phyloP scores from a whole-genome alignment of 2,797 vertebrate species.

The Varecia variegata region DNA sequence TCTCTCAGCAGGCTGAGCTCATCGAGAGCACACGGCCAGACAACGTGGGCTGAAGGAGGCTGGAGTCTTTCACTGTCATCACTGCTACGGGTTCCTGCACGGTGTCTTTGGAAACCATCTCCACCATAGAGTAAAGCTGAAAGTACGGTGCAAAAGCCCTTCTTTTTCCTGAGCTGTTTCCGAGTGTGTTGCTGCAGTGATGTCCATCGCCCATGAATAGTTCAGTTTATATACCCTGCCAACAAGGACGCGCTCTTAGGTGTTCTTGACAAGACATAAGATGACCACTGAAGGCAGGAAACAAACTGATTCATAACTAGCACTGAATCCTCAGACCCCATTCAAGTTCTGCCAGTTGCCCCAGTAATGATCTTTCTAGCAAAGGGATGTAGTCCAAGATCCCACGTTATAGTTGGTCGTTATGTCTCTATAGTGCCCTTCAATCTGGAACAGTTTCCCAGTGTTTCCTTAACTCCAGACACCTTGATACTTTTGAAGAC shows the following conservation, averaged over 20 bases:
- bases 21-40: background rate
- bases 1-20: constrained; percentile 37
- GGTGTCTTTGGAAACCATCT: background rate
- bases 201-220: background rate
- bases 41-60: background rate
- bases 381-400: background rate
- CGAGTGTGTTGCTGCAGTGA: background rate
- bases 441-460: background rate
- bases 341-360: background rate
- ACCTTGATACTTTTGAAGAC: background rate
- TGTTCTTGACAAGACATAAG: too few relatives aligned
- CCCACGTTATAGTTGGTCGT: background rate
- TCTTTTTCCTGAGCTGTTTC: background rate
- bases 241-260: background rate
- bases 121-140: background rate
- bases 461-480: background rate
- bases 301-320: background rate
- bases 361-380: background rate
- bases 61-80: background rate
- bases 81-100: background rate
- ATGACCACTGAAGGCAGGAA: background rate
- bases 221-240: background rate
- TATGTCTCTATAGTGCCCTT: background rate
- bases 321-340: background rate
- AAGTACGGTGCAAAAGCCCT: background rate